A percentile compares a stretch with the other conserved stretches of the same genome.
Evolutionary conservation across 2,113 vertebrate species (phyloP).

Genomic region (Phyllostomus discolor): DNA sequence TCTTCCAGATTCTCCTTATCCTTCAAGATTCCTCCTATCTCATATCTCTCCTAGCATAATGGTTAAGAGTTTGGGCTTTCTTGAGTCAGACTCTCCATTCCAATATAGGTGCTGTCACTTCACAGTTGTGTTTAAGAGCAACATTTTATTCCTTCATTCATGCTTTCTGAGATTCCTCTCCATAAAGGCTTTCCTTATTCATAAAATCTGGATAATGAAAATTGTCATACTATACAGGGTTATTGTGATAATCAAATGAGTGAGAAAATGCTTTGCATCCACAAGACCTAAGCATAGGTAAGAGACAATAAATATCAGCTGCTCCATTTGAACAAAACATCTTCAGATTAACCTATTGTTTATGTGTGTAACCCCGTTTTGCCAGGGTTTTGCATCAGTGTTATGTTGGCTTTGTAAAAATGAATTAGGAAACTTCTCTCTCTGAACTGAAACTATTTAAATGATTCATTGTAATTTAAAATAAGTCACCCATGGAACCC

Average conservation of each 20-base stretch:
- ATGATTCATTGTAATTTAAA: not conserved
- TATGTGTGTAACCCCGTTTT: not conserved
- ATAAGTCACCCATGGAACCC: not conserved
- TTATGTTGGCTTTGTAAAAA: not conserved
- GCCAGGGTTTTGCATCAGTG: not conserved
- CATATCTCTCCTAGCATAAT: not conserved
- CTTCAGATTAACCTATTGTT: not conserved
- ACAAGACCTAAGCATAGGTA: not conserved
- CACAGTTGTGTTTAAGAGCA: not conserved
- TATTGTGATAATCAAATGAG: not conserved
- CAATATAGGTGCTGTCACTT: not conserved
- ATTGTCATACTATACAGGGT: not conserved
- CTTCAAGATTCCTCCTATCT: not conserved
- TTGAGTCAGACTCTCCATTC: not conserved
- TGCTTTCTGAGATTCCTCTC: not conserved
- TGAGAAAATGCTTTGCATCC: not conserved
- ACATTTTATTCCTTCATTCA: not conserved
- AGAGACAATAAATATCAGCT: not conserved
- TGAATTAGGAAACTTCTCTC: not conserved
- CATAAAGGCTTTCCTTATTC: not conserved
- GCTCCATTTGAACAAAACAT: not conserved
- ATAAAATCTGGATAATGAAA: not conserved
- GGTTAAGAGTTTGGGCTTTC: not conserved
- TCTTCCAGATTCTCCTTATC: not conserved
- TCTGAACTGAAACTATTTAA: slow-evolving; percentile 5